Evolutionary conservation across 2,113 vertebrate species (phyloP).

Genomic region (Ailuropoda melanoleuca): DNA sequence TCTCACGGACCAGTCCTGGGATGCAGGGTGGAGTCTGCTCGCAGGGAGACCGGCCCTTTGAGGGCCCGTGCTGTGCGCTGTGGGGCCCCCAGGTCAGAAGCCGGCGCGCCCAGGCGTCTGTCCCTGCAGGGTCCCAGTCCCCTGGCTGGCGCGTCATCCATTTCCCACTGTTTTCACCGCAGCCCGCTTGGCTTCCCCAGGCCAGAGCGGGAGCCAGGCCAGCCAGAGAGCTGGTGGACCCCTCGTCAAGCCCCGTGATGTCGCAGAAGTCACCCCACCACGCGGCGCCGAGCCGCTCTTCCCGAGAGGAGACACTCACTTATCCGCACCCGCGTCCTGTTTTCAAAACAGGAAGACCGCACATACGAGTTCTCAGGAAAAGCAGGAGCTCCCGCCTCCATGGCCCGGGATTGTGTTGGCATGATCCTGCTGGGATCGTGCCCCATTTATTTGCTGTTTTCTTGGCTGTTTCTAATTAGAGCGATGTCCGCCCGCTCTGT

Average conservation of each 20-base stretch:
- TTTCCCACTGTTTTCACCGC: background rate
- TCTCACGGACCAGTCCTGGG: background rate
- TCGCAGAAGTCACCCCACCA: background rate
- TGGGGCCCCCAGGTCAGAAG: background rate
- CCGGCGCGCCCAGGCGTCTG: background rate
- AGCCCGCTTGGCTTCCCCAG: background rate
- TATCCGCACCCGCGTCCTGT: conserved; percentile 51
- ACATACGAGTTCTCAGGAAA: background rate
- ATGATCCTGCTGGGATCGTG: background rate
- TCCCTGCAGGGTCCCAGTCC: background rate
- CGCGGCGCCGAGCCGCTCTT: fast-evolving
- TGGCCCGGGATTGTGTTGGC: background rate
- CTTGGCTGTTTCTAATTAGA: background rate
- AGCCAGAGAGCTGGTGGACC: background rate
- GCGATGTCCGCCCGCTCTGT: background rate
- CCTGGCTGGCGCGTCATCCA: background rate
- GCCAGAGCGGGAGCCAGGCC: background rate
- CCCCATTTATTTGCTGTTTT: fast-evolving
- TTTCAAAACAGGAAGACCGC: conserved; percentile 48
- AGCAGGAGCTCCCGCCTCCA: background rate
- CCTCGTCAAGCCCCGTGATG: background rate
- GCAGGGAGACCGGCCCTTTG: background rate
- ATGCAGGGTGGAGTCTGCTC: background rate
- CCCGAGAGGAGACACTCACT: background rate
- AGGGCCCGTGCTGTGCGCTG: no score